Conservation (phyloP, 2,797 vertebrate species). For the Odontamblyopus lacepedii region DNA sequence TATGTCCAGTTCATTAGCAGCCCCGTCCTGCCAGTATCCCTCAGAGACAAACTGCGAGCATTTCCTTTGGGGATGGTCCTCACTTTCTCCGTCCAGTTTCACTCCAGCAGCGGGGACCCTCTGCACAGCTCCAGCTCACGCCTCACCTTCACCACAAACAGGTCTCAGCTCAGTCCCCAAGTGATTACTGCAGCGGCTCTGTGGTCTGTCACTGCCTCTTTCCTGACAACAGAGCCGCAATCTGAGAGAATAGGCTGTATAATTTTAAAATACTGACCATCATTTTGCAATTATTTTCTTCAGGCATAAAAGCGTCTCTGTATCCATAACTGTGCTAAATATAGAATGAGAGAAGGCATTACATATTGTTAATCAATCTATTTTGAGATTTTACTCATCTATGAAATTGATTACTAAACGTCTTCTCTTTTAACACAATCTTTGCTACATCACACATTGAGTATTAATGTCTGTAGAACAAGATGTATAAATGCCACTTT, state of each 20-base stretch:
- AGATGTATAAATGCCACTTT: slow-evolving; percentile 22
- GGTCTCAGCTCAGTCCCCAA: slow-evolving; percentile 67
- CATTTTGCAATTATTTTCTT: slow-evolving; percentile 17
- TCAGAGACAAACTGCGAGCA: slow-evolving; percentile 73
- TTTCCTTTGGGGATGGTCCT: slow-evolving; percentile 87
- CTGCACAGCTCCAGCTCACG: slow-evolving; percentile 88
- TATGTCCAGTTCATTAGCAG: slow-evolving; percentile 87
- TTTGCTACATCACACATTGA: neutral
- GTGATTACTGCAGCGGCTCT: neutral
- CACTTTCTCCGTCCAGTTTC: slow-evolving; percentile 88
- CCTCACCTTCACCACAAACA: slow-evolving; percentile 88
- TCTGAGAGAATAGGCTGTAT: neutral
- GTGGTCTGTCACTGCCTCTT: neutral
- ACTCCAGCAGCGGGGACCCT: slow-evolving; percentile 84
- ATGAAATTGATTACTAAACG: neutral
- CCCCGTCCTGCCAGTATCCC: slow-evolving; percentile 76
- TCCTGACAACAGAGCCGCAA: neutral
- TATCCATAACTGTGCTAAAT: slow-evolving; percentile 26
- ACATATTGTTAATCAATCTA: neutral
- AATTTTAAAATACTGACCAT: slow-evolving; percentile 1
- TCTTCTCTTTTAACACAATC: neutral
- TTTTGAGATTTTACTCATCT: neutral
- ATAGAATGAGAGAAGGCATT: neutral
- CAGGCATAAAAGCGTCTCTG: slow-evolving; percentile 36
- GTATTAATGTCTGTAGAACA: slow-evolving; percentile 18